phyloP scores from a whole-genome alignment of 2,888 invertebrate species.

The Papilio protenor region DNA sequence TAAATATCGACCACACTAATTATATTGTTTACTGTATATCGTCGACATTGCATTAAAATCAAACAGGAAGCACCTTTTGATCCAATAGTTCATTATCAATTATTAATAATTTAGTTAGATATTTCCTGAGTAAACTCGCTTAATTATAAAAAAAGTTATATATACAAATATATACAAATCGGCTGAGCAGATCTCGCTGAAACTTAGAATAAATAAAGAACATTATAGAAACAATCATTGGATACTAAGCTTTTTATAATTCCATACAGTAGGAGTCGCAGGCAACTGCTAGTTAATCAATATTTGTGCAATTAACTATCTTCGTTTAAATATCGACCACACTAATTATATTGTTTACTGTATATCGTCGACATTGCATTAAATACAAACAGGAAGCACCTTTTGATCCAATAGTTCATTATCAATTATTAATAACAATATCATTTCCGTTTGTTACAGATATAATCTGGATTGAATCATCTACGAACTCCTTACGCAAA shows the following conservation, averaged over 20 bases:
- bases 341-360: constrained; percentile 1
- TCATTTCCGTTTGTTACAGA: constrained; percentile 46
- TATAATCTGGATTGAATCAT: constrained; percentile 40
- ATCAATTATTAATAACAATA: constrained; percentile 13
- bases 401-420: constrained; percentile 25
- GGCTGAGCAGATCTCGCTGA: too few species aligned
- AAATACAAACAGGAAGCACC: constrained; percentile 31
- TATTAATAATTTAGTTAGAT: background rate
- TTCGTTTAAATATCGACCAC: background rate
- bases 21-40: background rate
- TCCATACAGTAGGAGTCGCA: too few species aligned
- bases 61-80: constrained; percentile 39
- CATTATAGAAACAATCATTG: too few species aligned
- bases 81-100: constrained; percentile 12
- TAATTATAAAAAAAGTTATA: too few species aligned
- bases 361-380: background rate
- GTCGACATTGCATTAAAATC: background rate
- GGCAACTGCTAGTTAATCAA: too few species aligned
- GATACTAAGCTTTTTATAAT: too few species aligned
- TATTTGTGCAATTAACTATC: background rate
- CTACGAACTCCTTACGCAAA: constrained; percentile 29
- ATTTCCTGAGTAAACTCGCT: background rate
- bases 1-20: background rate
- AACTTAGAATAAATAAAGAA: too few species aligned
- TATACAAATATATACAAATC: too few species aligned